Conservation (phyloP, 2,797 vertebrate genomes). For the Phalanger gymnotis region DNA sequence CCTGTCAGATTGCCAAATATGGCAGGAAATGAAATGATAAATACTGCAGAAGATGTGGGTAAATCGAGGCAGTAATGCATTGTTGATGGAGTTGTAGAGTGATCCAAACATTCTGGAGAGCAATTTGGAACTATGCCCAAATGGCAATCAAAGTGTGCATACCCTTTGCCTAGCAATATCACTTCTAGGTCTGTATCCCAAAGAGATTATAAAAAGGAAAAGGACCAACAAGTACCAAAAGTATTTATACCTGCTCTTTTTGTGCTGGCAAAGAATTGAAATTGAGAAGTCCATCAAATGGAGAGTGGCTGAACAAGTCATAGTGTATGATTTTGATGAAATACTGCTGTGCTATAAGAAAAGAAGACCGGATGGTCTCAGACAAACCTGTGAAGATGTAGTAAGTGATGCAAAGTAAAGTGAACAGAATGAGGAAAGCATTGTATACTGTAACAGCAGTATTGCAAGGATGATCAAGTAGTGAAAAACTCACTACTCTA, state of each 20-base stretch:
- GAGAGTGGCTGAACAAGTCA: neutral
- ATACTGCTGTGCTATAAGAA: neutral
- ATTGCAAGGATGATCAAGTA: neutral
- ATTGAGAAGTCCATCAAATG: neutral
- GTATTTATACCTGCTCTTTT: too few relatives aligned
- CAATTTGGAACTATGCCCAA: neutral
- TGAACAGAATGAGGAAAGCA: neutral
- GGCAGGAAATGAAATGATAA: neutral
- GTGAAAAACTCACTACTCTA: neutral
- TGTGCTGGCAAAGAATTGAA: neutral
- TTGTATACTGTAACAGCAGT: neutral
- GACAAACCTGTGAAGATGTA: neutral
- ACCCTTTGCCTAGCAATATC: neutral
- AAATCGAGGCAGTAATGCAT: neutral
- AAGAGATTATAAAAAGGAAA: neutral
- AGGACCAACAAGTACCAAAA: neutral
- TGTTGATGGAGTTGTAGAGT: neutral
- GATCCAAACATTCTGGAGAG: neutral
- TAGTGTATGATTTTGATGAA: neutral
- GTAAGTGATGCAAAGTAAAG: neutral
- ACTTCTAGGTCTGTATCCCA: neutral
- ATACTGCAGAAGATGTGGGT: neutral
- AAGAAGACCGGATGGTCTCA: neutral
- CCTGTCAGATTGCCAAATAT: neutral
- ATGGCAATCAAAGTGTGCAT: neutral